Conservation (phyloP, 2,797 vertebrate genomes). For the Falco columbarius region DNA sequence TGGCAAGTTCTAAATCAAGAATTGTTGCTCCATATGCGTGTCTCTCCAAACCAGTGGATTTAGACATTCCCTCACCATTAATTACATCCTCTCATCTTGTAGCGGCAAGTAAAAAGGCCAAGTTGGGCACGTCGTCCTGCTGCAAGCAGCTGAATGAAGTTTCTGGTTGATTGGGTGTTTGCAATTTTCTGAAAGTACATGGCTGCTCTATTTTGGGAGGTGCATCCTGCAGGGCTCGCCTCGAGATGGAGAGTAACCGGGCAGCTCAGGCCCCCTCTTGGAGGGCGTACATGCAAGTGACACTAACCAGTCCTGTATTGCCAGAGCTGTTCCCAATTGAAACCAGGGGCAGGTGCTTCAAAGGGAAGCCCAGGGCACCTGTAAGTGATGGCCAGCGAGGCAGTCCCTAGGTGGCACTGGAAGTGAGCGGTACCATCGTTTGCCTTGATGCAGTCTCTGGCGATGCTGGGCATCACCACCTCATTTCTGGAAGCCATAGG, state of each 20-base stretch:
- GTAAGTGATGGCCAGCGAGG: background rate
- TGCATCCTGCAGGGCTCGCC: accelerated
- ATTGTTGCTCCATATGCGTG: background rate
- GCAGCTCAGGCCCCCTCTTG: accelerated
- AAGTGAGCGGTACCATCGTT: background rate
- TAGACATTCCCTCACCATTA: constrained; percentile 61
- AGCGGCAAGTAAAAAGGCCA: background rate
- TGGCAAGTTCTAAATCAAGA: background rate
- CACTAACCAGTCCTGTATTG: background rate
- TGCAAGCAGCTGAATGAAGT: accelerated
- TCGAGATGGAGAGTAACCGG: background rate
- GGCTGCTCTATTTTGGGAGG: background rate
- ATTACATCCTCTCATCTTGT: constrained; percentile 5
- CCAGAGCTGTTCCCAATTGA: accelerated
- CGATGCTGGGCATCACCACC: background rate
- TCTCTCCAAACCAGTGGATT: background rate
- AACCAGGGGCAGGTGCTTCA: background rate
- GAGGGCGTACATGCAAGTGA: accelerated
- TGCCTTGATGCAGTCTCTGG: background rate
- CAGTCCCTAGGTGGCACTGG: background rate
- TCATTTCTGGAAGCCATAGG: background rate
- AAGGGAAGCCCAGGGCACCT: background rate
- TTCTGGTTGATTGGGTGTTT: background rate
- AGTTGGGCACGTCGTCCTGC: background rate
- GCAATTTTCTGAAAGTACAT: background rate